A percentile compares a stretch with the other conserved stretches of the same genome.
These are phyloP conservation scores for Sylvietta virens DNA, from an alignment of 2,113 vertebrate species.

Conservation along the genomic window DNA sequence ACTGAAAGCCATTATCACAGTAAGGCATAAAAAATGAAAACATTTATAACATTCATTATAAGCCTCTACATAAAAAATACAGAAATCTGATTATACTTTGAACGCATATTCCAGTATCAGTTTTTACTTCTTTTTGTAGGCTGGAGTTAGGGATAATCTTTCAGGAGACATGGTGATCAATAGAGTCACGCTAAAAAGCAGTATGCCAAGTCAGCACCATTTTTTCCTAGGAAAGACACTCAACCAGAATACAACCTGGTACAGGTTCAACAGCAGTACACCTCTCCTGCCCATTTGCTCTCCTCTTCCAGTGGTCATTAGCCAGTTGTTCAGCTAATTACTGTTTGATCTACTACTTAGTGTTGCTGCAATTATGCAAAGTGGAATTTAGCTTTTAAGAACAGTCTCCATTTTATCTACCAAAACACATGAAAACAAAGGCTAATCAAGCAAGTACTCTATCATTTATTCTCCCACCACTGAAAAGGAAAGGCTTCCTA, in stretches of 20 bases:
- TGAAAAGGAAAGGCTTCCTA: background rate
- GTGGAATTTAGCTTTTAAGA: background rate
- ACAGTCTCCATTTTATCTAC: background rate
- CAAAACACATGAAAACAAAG: background rate
- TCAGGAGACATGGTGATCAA: background rate
- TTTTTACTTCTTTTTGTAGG: background rate
- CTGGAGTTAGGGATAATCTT: background rate
- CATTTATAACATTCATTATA: background rate
- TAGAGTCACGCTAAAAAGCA: background rate
- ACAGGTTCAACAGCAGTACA: background rate
- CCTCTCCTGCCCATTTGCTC: background rate
- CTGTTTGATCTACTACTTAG: background rate
- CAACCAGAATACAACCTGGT: background rate
- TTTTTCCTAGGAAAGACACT: background rate
- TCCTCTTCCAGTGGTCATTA: background rate
- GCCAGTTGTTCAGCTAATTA: background rate
- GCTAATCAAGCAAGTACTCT: background rate
- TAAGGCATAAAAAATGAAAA: background rate
- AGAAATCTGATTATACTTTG: background rate
- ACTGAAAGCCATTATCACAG: background rate
- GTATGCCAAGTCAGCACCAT: background rate
- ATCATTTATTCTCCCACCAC: background rate
- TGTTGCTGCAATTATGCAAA: background rate
- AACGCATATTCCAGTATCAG: background rate
- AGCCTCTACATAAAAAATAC: background rate